Conservation (phyloP, 2,113 vertebrate species). For the Sminthopsis crassicaudata region DNA sequence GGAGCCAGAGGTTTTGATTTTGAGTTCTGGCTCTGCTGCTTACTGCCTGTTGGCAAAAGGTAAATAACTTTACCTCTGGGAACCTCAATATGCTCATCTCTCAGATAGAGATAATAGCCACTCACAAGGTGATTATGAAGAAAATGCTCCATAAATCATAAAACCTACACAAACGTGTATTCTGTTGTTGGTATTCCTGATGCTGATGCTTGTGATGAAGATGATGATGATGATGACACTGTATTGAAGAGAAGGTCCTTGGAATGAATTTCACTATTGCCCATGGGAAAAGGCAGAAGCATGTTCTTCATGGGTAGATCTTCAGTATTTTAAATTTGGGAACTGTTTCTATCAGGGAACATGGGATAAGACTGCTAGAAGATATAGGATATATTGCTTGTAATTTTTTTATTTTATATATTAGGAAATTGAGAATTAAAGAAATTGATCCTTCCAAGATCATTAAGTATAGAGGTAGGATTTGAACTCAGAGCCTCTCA, state of each 20-base stretch:
- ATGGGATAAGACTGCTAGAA: neutral
- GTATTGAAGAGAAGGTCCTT: neutral
- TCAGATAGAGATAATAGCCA: neutral
- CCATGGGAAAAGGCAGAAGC: neutral
- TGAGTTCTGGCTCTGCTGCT: neutral
- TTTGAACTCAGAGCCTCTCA: conserved; percentile 10
- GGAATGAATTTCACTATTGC: neutral
- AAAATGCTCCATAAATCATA: neutral
- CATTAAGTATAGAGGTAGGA: neutral
- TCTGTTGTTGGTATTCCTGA: neutral
- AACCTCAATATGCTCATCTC: neutral
- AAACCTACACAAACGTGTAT: neutral
- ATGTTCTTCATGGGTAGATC: neutral
- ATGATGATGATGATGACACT: neutral
- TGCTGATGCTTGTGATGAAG: no score
- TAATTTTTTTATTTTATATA: neutral
- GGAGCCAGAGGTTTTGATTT: no score
- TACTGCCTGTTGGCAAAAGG: neutral
- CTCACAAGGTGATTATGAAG: neutral
- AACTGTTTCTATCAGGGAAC: neutral
- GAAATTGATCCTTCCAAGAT: neutral
- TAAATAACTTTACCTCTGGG: neutral
- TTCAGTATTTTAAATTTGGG: neutral
- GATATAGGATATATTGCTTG: neutral
- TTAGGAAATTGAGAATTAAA: neutral